Evolutionary conservation across 1,140 invertebrate genomes (phyloP).

Genomic region (Lerema accius): DNA sequence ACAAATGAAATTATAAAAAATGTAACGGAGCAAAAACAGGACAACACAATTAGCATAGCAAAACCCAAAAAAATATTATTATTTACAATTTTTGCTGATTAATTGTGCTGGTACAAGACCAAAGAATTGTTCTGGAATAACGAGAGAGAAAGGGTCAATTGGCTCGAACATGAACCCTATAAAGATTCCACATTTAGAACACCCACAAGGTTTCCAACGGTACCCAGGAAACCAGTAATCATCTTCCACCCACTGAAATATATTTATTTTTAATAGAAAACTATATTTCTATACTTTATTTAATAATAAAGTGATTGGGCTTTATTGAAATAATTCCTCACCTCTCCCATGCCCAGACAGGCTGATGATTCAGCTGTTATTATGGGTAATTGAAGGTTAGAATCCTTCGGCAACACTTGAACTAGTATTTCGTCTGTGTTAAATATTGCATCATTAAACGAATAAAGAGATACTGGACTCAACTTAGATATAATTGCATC

Average conservation of each 20-base stretch:
- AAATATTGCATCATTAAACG: slow-evolving; percentile 69
- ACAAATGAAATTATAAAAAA: slow-evolving; percentile 9
- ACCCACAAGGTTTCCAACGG: slow-evolving; percentile 63
- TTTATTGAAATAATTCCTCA: slow-evolving; percentile 35
- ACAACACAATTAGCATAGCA: slow-evolving; percentile 16
- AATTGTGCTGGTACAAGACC: slow-evolving; percentile 58
- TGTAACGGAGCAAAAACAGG: not conserved
- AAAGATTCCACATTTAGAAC: slow-evolving; percentile 60
- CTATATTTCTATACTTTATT: not conserved
- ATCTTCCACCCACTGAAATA: slow-evolving; percentile 66
- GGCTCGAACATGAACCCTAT: slow-evolving; percentile 68
- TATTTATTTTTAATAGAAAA: slow-evolving; percentile 24
- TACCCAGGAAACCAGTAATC: slow-evolving; percentile 71
- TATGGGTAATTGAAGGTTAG: slow-evolving; percentile 63
- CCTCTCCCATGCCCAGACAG: slow-evolving; percentile 65
- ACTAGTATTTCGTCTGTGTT: slow-evolving; percentile 61
- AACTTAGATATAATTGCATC: slow-evolving; percentile 60
- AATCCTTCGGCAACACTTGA: slow-evolving; percentile 66
- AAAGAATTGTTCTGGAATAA: slow-evolving; percentile 53
- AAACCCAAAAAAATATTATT: slow-evolving; percentile 31
- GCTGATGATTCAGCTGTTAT: slow-evolving; percentile 62
- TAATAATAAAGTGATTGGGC: not conserved
- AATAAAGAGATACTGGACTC: slow-evolving; percentile 59
- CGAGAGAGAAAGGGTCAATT: slow-evolving; percentile 32
- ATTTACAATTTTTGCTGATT: slow-evolving; percentile 69